Conservation (phyloP, 2,888 invertebrate species). For the Habroteleia sp. region DNA sequence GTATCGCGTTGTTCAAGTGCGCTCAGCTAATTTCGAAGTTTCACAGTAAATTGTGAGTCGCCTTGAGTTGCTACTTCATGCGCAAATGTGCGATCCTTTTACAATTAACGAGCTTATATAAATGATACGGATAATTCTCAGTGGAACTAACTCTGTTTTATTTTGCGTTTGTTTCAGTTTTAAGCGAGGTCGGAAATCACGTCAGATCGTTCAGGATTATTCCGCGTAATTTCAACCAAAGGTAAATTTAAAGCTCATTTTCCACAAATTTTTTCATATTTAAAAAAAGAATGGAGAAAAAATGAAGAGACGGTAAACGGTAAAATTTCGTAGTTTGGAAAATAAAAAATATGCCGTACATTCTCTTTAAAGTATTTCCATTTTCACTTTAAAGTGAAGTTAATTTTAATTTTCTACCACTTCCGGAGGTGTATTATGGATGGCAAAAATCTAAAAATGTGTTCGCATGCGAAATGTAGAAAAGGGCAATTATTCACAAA, state of each 20-base stretch:
- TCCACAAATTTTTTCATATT: too few species aligned
- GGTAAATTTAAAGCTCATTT: constrained; percentile 1
- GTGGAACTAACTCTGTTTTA: constrained; percentile 31
- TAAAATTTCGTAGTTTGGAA: too few species aligned
- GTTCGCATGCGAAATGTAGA: too few species aligned
- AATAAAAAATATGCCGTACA: too few species aligned
- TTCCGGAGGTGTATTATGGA: too few species aligned
- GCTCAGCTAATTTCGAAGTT: constrained; percentile 48
- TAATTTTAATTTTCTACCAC: too few species aligned
- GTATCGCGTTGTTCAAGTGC: constrained; percentile 42
- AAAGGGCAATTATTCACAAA: too few species aligned
- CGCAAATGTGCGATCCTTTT: constrained; percentile 39
- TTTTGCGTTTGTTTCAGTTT: constrained; percentile 34
- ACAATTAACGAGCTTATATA: constrained; percentile 53
- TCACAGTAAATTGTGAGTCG: constrained; percentile 49
- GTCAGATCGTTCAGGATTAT: constrained; percentile 10
- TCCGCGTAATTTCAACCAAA: constrained; percentile 3
- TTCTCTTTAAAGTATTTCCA: too few species aligned
- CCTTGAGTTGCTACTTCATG: constrained; percentile 43
- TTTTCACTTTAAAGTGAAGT: too few species aligned
- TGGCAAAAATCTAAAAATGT: too few species aligned
- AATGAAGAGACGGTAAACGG: too few species aligned
- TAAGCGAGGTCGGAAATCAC: constrained; percentile 21
- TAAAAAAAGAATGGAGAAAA: too few species aligned
- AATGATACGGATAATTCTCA: constrained; percentile 30